Conservation (phyloP, 2,888 invertebrate genomes). For the Idaea straminata region DNA sequence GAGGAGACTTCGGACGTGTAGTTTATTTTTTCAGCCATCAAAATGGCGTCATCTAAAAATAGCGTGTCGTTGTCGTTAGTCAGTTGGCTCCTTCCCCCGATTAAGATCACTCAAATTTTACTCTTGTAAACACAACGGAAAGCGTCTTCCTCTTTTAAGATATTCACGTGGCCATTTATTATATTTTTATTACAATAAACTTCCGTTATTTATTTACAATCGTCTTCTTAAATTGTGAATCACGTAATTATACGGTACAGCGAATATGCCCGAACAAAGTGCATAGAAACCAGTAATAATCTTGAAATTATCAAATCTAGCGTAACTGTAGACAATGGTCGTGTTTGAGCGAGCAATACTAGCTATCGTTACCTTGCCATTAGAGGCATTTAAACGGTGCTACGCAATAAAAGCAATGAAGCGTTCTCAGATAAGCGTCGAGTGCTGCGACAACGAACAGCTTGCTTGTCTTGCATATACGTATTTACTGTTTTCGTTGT, state of each 20-base stretch:
- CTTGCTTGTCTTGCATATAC: not conserved
- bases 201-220: constrained; percentile 12
- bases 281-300: constrained; percentile 33
- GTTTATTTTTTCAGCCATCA: constrained; percentile 62
- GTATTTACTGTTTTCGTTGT: not conserved
- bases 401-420: constrained; percentile 60
- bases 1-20: constrained; percentile 48
- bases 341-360: constrained; percentile 36
- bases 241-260: constrained; percentile 18
- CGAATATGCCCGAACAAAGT: constrained; percentile 19
- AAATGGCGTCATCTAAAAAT: constrained; percentile 67
- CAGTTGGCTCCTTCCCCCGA: constrained; percentile 43
- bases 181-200: constrained; percentile 10
- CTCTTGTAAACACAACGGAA: constrained; percentile 36
- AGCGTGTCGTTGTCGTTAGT: constrained; percentile 64
- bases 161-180: constrained; percentile 12
- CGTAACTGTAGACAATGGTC: constrained; percentile 53
- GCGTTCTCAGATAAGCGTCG: constrained; percentile 53
- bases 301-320: constrained; percentile 52
- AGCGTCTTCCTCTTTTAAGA: constrained; percentile 40
- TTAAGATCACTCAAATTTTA: constrained; percentile 67
- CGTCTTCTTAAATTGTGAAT: constrained; percentile 9
- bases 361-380: constrained; percentile 47
- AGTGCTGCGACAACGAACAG: constrained; percentile 24
- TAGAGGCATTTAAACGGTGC: constrained; percentile 48